Base-by-base conservation (phyloP, 2,888 invertebrate genomes). In the Himalopsyche tibetana region DNA sequence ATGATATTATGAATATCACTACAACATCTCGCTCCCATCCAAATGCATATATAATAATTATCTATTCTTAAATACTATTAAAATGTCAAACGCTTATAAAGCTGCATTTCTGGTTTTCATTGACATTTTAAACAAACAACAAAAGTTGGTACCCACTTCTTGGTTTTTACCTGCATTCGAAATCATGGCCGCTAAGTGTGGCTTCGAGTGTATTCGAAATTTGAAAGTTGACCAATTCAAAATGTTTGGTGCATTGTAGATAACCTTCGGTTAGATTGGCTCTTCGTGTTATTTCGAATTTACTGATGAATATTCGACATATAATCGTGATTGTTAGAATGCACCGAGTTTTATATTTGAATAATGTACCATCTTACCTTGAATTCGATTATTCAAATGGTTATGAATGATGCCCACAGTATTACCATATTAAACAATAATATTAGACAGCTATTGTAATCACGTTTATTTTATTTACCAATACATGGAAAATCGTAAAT, bases 61-160 rank as follows among this genome's bases (percentile, higher is more conserved):
- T 15, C 15, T 74, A 36, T 74, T 36, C 74, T 28, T 36, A 36
- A 69, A 69, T 69, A 12, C 36, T 69, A 69, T 36, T 38, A 74
- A 74, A 74, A 74, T 74, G 74, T 74, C 19, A 36, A 74, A 74
- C 36, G 28, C 8, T 28, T 36, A 74, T 36, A 36, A 36, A 74
- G 74, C 15, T 74, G 74, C 74, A 74, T 74, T 74, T 74, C 74
- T 74, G 74, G 74, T 74, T 74, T 74, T 38, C 74, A 74, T 74
- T 74, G 74, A 74, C 74, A 74, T 74, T 74, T 36, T 15, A 51
- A 51, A 51, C 51, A 15, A 15, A 51, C 51, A 4, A 63, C 56
- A 38, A 36, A 74, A 8, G 51, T 51, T 51, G 12, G 74, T 74
- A 36, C 74, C 74, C 36, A 74, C 74, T 74, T 38, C 74, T 36